Evolutionary conservation across 2,113 vertebrate genomes (phyloP).

Genomic region (Vidua chalybeata): DNA sequence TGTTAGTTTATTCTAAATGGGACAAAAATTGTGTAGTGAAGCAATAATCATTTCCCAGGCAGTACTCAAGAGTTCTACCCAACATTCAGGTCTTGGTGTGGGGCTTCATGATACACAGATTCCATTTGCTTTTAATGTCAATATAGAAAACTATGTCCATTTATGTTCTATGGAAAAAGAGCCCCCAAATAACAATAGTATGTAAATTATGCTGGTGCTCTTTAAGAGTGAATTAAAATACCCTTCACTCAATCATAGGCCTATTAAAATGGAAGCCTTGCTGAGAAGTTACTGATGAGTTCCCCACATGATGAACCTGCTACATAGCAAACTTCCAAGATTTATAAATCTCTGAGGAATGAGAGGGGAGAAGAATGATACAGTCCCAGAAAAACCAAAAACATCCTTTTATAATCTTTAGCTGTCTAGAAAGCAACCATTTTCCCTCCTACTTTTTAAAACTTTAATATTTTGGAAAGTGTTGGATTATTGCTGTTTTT

Average conservation of each 20-base stretch:
- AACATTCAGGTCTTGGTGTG: not conserved
- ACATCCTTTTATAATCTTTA: not conserved
- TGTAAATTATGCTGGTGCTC: not conserved
- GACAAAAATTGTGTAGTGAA: not conserved
- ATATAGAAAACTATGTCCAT: not conserved
- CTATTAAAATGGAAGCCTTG: constrained; percentile 26
- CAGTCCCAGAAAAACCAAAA: not conserved
- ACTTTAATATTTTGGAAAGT: constrained; percentile 17
- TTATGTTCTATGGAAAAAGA: not conserved
- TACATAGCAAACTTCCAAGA: not conserved
- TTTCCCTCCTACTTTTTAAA: not conserved
- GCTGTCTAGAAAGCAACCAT: not conserved
- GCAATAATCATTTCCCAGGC: not conserved
- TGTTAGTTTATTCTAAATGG: not conserved
- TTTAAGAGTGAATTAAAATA: not conserved
- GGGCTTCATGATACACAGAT: not conserved
- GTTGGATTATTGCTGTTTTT: not conserved
- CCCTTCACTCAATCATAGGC: not conserved
- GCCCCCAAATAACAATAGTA: not conserved
- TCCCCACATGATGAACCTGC: not conserved
- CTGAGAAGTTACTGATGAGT: not conserved
- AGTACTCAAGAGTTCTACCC: not conserved
- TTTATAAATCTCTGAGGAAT: not conserved
- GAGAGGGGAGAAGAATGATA: not conserved
- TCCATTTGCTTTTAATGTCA: not conserved